These are phyloP conservation scores for Trichechus manatus DNA, from an alignment of 2,113 vertebrate species.

Conservation along the genomic window DNA sequence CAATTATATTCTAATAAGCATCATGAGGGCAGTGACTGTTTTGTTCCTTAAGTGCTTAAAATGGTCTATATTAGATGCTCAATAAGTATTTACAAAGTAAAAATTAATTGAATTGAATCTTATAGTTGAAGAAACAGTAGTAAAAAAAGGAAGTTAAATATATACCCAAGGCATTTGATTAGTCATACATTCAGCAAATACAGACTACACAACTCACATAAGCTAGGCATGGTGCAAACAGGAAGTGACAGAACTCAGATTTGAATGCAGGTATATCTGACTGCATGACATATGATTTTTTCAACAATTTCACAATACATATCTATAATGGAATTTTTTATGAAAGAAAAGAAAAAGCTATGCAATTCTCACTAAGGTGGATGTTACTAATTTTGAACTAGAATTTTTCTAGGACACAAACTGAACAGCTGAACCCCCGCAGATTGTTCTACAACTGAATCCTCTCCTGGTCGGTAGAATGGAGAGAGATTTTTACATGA, in stretches of 20 bases:
- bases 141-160: background rate
- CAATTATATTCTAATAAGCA: background rate
- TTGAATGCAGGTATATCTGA: background rate
- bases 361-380: background rate
- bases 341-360: background rate
- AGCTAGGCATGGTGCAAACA: background rate
- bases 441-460: slow-evolving; percentile 3
- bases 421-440: background rate
- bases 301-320: background rate
- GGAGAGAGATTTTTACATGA: slow-evolving; percentile 38
- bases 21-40: background rate
- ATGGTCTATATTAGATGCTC: background rate
- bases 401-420: background rate
- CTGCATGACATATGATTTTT: background rate
- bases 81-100: background rate
- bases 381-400: background rate
- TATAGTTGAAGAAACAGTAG: background rate
- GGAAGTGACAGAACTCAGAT: background rate
- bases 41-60: background rate
- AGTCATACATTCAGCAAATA: background rate
- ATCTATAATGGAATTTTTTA: background rate
- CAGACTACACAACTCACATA: background rate
- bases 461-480: background rate
- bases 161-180: background rate
- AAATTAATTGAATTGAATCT: background rate